Evolutionary conservation across 2,797 vertebrate genomes (phyloP).

Genomic region (Malurus splendens): DNA sequence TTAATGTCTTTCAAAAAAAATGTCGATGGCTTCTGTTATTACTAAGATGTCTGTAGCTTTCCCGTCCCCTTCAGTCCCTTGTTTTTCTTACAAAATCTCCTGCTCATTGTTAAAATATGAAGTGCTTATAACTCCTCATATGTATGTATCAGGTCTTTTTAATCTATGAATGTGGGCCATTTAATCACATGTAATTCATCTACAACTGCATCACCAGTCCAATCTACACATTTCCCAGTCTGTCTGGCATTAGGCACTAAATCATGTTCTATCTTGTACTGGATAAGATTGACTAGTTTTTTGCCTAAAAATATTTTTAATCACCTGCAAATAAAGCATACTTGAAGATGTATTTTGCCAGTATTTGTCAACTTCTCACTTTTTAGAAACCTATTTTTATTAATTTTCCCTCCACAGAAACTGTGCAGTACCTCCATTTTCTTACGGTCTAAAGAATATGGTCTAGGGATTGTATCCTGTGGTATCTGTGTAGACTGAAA

Average conservation of each 20-base stretch:
- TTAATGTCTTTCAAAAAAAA: not conserved
- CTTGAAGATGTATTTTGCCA: slow-evolving; percentile 24
- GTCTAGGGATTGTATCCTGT: not conserved
- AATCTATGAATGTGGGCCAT: slow-evolving; percentile 5
- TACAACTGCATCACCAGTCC: not conserved
- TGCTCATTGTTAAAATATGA: slow-evolving; percentile 10
- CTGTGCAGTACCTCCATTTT: not conserved
- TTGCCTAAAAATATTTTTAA: slow-evolving; percentile 34
- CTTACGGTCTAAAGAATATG: not conserved
- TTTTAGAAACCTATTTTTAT: not conserved
- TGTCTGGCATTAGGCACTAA: not conserved
- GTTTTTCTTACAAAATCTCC: slow-evolving; percentile 16
- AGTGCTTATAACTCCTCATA: slow-evolving; percentile 7
- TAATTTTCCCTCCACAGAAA: not conserved
- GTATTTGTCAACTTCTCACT: not conserved
- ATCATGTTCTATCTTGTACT: not conserved
- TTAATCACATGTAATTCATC: not conserved
- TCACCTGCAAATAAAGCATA: slow-evolving; percentile 48
- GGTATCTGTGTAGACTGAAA: not conserved
- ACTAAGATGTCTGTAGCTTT: slow-evolving; percentile 17
- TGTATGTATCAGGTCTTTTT: slow-evolving; percentile 10
- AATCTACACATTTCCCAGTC: not conserved
- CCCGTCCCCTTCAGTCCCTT: not conserved
- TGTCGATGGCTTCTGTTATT: not conserved
- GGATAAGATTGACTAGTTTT: slow-evolving; percentile 12